phyloP scores from a whole-genome alignment of 2,888 invertebrate genomes.

The Thecophora atra region DNA sequence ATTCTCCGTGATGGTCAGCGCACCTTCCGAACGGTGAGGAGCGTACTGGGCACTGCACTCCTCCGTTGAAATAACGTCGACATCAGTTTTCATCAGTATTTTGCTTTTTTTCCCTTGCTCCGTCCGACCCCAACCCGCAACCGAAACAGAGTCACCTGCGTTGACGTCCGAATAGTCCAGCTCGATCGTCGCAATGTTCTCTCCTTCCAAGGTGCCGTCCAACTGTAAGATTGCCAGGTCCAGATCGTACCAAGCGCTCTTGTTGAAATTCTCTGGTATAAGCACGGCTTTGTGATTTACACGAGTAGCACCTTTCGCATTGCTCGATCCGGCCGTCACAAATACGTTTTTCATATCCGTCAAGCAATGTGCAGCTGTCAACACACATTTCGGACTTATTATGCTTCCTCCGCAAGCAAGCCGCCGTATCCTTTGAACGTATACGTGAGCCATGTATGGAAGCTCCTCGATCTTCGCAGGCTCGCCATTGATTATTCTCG shows the following conservation, averaged over 20 bases:
- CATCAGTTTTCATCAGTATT: background rate
- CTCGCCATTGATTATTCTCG: too few relatives aligned
- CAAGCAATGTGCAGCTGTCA: background rate
- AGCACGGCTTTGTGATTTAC: too few relatives aligned
- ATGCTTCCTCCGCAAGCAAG: too few relatives aligned
- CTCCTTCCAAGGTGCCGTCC: background rate
- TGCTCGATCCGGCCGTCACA: background rate
- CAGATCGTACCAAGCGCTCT: background rate
- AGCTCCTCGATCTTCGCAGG: too few relatives aligned
- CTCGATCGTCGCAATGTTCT: background rate
- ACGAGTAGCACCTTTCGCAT: too few relatives aligned
- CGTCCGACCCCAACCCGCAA: background rate
- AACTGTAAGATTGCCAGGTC: background rate
- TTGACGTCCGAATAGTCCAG: background rate
- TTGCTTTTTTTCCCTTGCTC: constrained; percentile 6
- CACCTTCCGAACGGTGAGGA: background rate
- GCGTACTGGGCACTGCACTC: background rate
- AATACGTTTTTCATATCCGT: background rate
- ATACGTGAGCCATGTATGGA: too few relatives aligned
- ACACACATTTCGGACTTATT: too few relatives aligned
- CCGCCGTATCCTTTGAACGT: too few relatives aligned
- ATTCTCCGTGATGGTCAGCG: background rate
- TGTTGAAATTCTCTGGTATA: background rate
- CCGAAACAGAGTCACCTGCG: background rate
- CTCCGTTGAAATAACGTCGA: background rate